These are phyloP conservation scores for Cichlasoma orientale DNA, from an alignment of 2,797 vertebrate species.

Conservation along the genomic window DNA sequence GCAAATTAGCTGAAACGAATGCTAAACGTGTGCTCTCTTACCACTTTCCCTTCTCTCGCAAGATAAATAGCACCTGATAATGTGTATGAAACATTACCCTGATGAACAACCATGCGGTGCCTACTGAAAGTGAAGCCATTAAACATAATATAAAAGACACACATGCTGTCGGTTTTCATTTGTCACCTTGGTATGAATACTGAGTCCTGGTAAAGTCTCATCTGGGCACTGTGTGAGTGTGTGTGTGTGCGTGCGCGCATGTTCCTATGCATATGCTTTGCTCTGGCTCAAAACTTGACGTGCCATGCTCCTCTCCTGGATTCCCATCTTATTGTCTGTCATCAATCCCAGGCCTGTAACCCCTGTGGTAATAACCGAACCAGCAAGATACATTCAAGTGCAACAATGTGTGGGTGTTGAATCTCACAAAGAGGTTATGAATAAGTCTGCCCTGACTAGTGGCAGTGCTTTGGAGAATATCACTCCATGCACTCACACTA, in stretches of 20 bases:
- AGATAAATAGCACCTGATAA: slow-evolving; percentile 73
- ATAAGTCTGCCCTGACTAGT: slow-evolving; percentile 69
- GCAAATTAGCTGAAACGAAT: slow-evolving; percentile 63
- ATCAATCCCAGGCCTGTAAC: slow-evolving; percentile 56
- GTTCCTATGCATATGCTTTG: slow-evolving; percentile 23
- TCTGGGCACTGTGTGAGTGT: slow-evolving; percentile 16
- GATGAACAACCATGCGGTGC: slow-evolving; percentile 68
- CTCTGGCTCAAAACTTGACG: slow-evolving; percentile 19
- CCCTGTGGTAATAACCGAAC: slow-evolving; percentile 64
- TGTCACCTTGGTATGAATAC: slow-evolving; percentile 62
- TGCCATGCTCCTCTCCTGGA: slow-evolving; percentile 19
- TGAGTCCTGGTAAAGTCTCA: slow-evolving; percentile 53
- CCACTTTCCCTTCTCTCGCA: slow-evolving; percentile 12
- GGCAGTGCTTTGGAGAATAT: slow-evolving; percentile 64
- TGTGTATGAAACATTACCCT: slow-evolving; percentile 72
- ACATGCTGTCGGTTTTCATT: slow-evolving; percentile 78
- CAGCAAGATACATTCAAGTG: slow-evolving; percentile 51
- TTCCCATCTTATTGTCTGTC: slow-evolving; percentile 61
- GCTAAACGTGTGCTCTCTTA: slow-evolving; percentile 31
- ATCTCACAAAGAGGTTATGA: slow-evolving; percentile 72
- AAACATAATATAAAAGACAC: slow-evolving; percentile 79
- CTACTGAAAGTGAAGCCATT: slow-evolving; percentile 73
- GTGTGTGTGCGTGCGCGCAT: background rate
- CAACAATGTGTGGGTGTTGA: slow-evolving; percentile 66
- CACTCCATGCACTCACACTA: slow-evolving; percentile 48